Percentiles rank a stretch among this genome's conserved stretches.
phyloP scores from a whole-genome alignment of 2,888 invertebrate genomes.

The Latheticus oryzae region DNA sequence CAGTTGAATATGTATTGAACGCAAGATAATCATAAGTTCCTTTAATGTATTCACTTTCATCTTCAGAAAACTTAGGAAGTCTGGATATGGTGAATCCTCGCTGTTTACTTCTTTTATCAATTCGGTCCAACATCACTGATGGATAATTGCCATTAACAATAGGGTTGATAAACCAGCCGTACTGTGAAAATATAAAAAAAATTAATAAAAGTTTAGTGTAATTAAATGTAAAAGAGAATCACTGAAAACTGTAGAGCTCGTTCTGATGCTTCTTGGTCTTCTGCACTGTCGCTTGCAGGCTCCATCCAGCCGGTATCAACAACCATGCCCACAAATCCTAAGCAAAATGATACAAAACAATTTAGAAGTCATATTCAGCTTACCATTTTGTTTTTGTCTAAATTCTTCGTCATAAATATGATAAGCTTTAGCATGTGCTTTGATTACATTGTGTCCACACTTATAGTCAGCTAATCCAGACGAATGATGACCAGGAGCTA shows the following conservation, averaged over 20 bases:
- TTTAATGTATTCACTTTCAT: constrained; percentile 71
- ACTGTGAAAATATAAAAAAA: constrained; percentile 37
- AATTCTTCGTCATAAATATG: constrained; percentile 73
- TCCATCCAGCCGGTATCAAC: constrained; percentile 73
- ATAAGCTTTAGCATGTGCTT: constrained; percentile 77
- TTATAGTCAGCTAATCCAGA: constrained; percentile 70
- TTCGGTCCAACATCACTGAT: constrained; percentile 70
- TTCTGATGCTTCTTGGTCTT: constrained; percentile 71
- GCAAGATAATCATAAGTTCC: constrained; percentile 80
- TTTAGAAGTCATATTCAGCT: constrained; percentile 10
- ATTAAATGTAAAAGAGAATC: constrained; percentile 34
- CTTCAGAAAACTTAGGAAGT: constrained; percentile 71
- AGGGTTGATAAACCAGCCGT: constrained; percentile 66
- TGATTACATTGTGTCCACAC: constrained; percentile 73
- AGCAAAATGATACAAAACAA: neutral
- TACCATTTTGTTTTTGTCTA: constrained; percentile 69
- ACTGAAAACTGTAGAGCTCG: constrained; percentile 69
- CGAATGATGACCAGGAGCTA: constrained; percentile 59
- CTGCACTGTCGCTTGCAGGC: constrained; percentile 68
- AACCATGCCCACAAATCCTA: constrained; percentile 61
- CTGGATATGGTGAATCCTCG: constrained; percentile 69
- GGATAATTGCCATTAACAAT: constrained; percentile 78
- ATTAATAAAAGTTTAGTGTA: neutral
- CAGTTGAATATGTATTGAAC: constrained; percentile 79
- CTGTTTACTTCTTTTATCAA: constrained; percentile 68